phyloP scores from a whole-genome alignment of 1,140 invertebrate species.

The Coenobita brevimanus region DNA sequence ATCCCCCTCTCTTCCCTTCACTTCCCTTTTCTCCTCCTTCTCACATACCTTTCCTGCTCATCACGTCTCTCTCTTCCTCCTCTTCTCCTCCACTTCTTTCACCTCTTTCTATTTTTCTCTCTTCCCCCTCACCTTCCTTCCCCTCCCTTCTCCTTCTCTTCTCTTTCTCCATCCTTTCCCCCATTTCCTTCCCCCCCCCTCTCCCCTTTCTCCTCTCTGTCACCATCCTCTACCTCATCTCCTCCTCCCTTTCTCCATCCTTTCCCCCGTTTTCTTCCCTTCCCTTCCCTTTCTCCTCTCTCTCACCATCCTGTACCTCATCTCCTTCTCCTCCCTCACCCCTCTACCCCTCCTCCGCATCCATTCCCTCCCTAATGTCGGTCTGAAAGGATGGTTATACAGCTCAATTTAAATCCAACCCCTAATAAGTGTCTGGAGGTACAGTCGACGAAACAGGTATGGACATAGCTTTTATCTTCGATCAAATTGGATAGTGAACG shows the following conservation, averaged over 20 bases:
- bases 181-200: neutral
- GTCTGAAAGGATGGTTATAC: constrained; percentile 26
- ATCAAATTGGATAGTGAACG: no score
- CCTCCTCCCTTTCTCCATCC: neutral
- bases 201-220: neutral
- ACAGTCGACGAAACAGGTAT: no score
- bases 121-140: neutral
- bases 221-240: neutral
- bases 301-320: neutral
- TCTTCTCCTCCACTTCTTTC: neutral
- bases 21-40: no score
- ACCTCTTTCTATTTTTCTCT: neutral
- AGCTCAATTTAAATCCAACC: constrained; percentile 49
- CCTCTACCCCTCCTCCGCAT: neutral
- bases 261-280: neutral
- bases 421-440: constrained; percentile 32
- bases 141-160: neutral
- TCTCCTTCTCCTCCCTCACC: neutral
- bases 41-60: neutral
- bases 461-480: no score
- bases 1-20: neutral
- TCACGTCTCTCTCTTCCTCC: neutral
- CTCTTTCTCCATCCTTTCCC: neutral
- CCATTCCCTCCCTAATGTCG: neutral
- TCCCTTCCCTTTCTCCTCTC: neutral